Conservation (phyloP, 1,140 invertebrate genomes). For the Lordiphosa collinella region DNA sequence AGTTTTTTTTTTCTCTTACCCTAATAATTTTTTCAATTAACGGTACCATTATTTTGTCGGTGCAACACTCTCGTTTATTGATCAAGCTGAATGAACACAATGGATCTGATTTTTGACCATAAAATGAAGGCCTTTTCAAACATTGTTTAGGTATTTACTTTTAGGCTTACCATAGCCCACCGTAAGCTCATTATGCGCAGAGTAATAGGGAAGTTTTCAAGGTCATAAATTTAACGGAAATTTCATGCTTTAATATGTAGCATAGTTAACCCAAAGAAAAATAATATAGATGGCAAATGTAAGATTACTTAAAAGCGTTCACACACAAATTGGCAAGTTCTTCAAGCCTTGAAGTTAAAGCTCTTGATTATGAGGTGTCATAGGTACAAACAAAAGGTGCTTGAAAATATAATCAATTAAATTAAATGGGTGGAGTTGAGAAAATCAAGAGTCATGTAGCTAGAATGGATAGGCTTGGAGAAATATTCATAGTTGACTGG, state of each 20-base stretch:
- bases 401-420: too few species aligned
- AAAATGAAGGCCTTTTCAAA: constrained; percentile 43
- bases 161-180: constrained; percentile 21
- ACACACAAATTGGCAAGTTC: constrained; percentile 9
- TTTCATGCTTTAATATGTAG: constrained; percentile 30
- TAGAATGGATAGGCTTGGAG: too few species aligned
- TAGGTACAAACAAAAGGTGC: too few species aligned
- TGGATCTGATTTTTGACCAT: constrained; percentile 28
- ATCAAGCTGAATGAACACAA: constrained; percentile 28
- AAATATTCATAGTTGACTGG: too few species aligned
- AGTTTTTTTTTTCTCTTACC: constrained; percentile 16
- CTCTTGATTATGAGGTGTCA: too few species aligned
- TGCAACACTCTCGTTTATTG: constrained; percentile 49
- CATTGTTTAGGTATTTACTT: constrained; percentile 27
- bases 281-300: too few species aligned
- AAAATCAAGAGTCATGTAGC: too few species aligned
- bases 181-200: constrained; percentile 24
- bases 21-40: constrained; percentile 41
- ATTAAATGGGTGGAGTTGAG: too few species aligned
- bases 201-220: constrained; percentile 61
- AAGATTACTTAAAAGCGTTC: too few species aligned
- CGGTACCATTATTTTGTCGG: constrained; percentile 35
- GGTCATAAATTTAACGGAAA: constrained; percentile 29
- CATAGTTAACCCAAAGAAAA: constrained; percentile 7
- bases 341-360: too few species aligned